Base-by-base conservation (phyloP, 2,888 invertebrate species). In the Euproctis similis region DNA sequence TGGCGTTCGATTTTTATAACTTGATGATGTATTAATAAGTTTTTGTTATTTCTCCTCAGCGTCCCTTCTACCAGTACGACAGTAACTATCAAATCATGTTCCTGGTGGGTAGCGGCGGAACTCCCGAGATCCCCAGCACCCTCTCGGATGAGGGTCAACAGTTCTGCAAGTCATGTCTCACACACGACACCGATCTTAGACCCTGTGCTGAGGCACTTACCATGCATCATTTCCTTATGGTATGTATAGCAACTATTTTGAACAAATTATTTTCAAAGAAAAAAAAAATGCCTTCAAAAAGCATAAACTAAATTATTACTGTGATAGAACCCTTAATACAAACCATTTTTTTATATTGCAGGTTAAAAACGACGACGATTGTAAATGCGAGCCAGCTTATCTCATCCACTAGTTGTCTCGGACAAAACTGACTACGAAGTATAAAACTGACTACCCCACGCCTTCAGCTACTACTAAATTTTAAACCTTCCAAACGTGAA, bases 81-180 rank as follows among this genome's bases (percentile, higher is more conserved):
- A 95, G 94, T 48, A 94, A 95, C 80, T 95, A 93, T 77, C 96
- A 96, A 87, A 96, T 97, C 47, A 95, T 96, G 94, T 96, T 94
- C 76, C 91, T 94, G 87, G 96, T 97, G 55, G 97, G 97, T 17
- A 96, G 94, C 91, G 97, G 96, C 1, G 92, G 93, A 46, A 88
- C 88, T 34, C 97, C 97, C 0, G 85, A 88, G 42, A 84, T 92
- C 5, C 95, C 97, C 0, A 87, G 88, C 26, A 68, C 86, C 17
- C 86, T 97, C 31, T 94, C 93, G 17, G 88, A 88, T 31, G 96
- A 97, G 72, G 96, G 96, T 0, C 87, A 88, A 31, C 89, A 92
- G 53, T 95, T 97, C 76, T 87, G 96, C 28, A 77, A 86, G 7
- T 78, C 85, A 32, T 96, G 96, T 60, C 88, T 97, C 55, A 90